These are phyloP conservation scores for Rhincodon typus DNA, from an alignment of 2,797 vertebrate species.

Conservation along the genomic window DNA sequence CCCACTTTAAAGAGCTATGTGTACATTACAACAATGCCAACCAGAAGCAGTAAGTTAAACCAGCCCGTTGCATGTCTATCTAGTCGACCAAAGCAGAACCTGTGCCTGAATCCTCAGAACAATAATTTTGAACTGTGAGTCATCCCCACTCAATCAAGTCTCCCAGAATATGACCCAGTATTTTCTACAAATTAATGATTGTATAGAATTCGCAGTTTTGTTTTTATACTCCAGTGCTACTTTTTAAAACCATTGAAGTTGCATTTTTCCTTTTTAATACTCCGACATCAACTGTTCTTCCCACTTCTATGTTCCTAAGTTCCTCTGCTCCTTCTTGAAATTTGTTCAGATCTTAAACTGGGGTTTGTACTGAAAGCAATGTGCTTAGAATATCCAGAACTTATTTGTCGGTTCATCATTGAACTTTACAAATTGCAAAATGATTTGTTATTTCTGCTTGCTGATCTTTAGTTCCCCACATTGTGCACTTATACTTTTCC, in stretches of 20 bases:
- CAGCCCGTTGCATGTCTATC: not conserved
- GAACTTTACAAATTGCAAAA: not conserved
- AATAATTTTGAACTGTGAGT: not conserved
- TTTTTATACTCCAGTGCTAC: not conserved
- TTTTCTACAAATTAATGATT: not conserved
- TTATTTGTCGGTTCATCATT: not conserved
- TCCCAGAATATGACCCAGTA: not conserved
- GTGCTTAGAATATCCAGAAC: not conserved
- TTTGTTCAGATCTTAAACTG: not conserved
- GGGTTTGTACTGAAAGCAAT: not conserved
- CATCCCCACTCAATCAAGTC: not conserved
- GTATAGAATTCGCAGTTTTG: not conserved
- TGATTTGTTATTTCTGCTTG: too few relatives aligned
- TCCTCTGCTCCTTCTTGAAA: not conserved
- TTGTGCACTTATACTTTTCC: too few relatives aligned
- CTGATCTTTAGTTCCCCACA: too few relatives aligned
- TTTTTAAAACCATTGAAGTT: not conserved
- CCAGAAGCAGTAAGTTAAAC: not conserved
- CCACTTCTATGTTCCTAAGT: not conserved
- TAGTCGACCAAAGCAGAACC: not conserved
- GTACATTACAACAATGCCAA: not conserved
- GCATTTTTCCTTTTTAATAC: not conserved
- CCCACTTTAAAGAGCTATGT: too few relatives aligned
- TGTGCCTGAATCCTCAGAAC: not conserved
- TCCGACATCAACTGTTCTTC: not conserved